Evolutionary conservation across 2,113 vertebrate genomes (phyloP).

Genomic region (Poeciliopsis turrubarensis): DNA sequence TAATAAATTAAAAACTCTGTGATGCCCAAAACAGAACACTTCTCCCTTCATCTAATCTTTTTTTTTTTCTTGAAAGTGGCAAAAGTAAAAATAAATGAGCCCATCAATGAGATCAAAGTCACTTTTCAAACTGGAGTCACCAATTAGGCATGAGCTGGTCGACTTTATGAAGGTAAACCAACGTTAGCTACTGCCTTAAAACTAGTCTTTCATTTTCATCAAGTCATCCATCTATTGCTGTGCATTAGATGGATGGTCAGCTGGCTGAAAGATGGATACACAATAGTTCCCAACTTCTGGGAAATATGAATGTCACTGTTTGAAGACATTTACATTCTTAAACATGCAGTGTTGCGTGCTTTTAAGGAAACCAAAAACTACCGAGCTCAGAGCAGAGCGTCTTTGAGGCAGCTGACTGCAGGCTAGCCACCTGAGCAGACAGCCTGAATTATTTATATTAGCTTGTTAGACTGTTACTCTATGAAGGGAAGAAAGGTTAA

Average conservation of each 20-base stretch:
- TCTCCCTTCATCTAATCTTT: slow-evolving; percentile 3
- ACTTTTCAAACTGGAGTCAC: slow-evolving; percentile 30
- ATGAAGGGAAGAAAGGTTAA: not conserved
- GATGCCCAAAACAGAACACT: slow-evolving; percentile 36
- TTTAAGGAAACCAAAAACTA: not conserved
- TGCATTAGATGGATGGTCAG: not conserved
- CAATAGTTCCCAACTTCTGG: not conserved
- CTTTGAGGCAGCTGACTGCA: not conserved
- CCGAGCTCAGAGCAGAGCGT: too few relatives aligned
- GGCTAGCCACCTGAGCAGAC: not conserved
- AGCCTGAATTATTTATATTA: not conserved
- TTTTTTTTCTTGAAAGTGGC: slow-evolving; percentile 32
- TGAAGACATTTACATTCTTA: too few relatives aligned
- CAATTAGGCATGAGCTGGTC: not conserved
- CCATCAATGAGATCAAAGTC: slow-evolving; percentile 25
- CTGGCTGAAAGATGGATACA: not conserved
- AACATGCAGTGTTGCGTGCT: not conserved
- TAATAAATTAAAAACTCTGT: slow-evolving; percentile 28
- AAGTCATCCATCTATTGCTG: not conserved
- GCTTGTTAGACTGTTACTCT: not conserved
- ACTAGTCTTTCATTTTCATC: not conserved
- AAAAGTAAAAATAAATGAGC: slow-evolving; percentile 17
- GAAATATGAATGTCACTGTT: not conserved
- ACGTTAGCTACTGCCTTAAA: not conserved
- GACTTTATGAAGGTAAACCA: not conserved